Conservation (phyloP, 2,888 invertebrate genomes). For the Cyrtodaria siliqua region DNA sequence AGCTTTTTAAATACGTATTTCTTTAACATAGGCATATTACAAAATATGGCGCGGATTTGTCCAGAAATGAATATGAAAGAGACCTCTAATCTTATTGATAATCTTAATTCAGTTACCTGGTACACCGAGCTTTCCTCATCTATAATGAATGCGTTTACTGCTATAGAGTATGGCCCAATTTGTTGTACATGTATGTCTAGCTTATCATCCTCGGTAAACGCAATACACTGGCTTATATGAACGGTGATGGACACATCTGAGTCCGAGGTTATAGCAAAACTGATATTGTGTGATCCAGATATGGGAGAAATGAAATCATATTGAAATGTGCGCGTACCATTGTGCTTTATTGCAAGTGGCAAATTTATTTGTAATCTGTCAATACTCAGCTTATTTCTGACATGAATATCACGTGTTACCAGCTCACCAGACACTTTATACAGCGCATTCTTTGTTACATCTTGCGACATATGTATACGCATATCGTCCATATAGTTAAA, state of each 20-base stretch:
- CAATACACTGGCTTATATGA: neutral
- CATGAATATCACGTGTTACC: too few species aligned
- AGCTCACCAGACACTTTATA: constrained; percentile 19
- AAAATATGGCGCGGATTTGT: too few species aligned
- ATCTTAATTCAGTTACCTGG: constrained; percentile 16
- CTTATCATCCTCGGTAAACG: neutral
- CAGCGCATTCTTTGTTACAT: constrained; percentile 4
- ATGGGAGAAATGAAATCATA: constrained; percentile 20
- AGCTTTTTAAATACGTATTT: too few species aligned
- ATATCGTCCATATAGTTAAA: neutral
- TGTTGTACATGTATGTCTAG: constrained; percentile 34
- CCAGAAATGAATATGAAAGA: too few species aligned
- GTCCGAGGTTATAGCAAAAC: constrained; percentile 19
- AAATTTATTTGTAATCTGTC: constrained; percentile 5
- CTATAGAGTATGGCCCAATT: constrained; percentile 25
- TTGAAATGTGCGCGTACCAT: constrained; percentile 18
- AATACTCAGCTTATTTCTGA: constrained; percentile 1
- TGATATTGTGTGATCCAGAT: constrained; percentile 1
- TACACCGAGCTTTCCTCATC: constrained; percentile 54
- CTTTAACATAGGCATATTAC: too few species aligned
- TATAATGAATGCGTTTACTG: constrained; percentile 27
- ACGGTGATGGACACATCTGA: constrained; percentile 9
- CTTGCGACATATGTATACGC: neutral
- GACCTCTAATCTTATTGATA: too few species aligned
- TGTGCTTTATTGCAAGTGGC: constrained; percentile 8